These are phyloP conservation scores for Hyposoter didymator DNA, from an alignment of 2,888 invertebrate species.

Conservation along the genomic window DNA sequence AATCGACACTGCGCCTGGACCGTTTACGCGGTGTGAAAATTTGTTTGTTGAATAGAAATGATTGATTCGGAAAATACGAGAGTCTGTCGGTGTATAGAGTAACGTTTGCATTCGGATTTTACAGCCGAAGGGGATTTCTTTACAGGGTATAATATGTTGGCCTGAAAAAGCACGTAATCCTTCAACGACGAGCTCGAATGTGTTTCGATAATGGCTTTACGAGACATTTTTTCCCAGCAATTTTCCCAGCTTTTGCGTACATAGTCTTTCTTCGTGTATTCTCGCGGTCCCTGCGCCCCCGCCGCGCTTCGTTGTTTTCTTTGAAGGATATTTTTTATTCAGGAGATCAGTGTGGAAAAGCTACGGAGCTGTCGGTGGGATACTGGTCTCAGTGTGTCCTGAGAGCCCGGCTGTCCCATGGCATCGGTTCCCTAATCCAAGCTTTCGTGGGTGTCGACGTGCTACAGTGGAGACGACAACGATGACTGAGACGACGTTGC, in stretches of 20 bases:
- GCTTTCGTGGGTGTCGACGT: slow-evolving; percentile 63
- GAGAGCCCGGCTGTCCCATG: slow-evolving; percentile 52
- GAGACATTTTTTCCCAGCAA: slow-evolving; percentile 7
- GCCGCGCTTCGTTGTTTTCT: slow-evolving; percentile 7
- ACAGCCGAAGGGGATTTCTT: slow-evolving; percentile 9
- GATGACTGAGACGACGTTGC: slow-evolving; percentile 29
- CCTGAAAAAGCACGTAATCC: slow-evolving; percentile 43
- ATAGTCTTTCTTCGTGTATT: not conserved
- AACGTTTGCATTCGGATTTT: slow-evolving; percentile 3
- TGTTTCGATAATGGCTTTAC: slow-evolving; percentile 60
- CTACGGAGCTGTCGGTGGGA: slow-evolving; percentile 3
- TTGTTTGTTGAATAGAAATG: not conserved
- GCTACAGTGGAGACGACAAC: slow-evolving; percentile 53
- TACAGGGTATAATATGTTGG: slow-evolving; percentile 47
- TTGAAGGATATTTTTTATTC: slow-evolving; percentile 20
- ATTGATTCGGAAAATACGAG: slow-evolving; percentile 15
- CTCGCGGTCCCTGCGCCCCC: not conserved
- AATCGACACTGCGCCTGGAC: not conserved
- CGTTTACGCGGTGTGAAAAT: not conserved
- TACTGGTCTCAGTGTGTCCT: slow-evolving; percentile 35
- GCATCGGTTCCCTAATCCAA: slow-evolving; percentile 63
- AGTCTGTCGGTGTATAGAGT: too few species aligned
- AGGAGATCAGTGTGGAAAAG: slow-evolving; percentile 20
- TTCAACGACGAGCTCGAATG: slow-evolving; percentile 47
- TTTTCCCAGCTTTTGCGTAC: not conserved